Conservation (phyloP, 2,113 vertebrate species). For the Pachycephala philippinensis region DNA sequence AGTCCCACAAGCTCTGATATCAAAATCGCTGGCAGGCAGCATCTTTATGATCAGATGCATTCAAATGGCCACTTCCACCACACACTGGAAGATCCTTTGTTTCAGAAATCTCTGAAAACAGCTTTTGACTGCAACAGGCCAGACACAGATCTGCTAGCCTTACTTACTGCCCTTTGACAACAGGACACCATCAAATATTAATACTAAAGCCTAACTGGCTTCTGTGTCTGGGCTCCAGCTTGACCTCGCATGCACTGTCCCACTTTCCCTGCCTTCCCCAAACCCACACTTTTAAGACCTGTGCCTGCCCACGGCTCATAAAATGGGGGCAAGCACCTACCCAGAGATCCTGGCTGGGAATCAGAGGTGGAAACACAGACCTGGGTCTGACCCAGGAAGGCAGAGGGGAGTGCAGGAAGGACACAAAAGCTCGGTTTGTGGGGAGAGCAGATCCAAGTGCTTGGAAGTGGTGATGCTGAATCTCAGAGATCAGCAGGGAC, state of each 20-base stretch:
- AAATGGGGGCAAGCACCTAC: not conserved
- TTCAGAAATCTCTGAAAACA: conserved; percentile 3
- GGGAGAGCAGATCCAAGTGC: not conserved
- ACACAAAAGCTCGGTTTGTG: not conserved
- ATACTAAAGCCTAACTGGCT: not conserved
- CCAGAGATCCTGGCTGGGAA: accelerated
- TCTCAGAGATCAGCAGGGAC: not conserved
- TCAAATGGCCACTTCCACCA: conserved; percentile 28
- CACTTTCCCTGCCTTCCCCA: not conserved
- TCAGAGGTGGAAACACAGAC: not conserved
- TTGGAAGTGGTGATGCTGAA: not conserved
- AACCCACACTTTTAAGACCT: not conserved
- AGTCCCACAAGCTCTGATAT: not conserved
- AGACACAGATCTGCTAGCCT: not conserved
- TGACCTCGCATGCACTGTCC: not conserved
- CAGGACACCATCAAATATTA: not conserved
- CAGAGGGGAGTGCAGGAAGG: accelerated
- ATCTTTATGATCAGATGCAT: conserved; percentile 24
- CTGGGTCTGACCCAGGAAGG: not conserved
- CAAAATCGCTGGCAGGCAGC: not conserved
- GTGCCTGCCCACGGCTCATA: not conserved
- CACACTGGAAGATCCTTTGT: not conserved
- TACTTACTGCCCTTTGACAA: not conserved
- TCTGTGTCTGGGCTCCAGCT: not conserved
- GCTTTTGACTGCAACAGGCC: not conserved